Evolutionary conservation across 92 coral and sea anemone species (phyloP).

Genomic region (Zoanthus gigantus): DNA sequence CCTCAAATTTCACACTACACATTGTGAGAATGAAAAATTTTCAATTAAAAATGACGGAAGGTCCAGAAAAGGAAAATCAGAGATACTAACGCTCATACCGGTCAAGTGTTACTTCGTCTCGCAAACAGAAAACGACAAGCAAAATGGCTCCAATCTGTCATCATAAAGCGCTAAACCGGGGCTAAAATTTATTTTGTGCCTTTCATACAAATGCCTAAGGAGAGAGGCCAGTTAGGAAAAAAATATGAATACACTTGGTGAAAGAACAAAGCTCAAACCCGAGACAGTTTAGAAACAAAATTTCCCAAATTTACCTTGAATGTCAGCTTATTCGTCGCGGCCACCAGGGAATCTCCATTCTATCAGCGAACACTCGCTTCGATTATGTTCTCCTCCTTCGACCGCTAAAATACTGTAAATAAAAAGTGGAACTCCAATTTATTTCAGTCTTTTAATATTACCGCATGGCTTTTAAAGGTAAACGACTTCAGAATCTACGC

Average conservation of each 20-base stretch:
- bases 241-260: not conserved
- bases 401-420: not conserved
- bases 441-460: not conserved
- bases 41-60: no score
- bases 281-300: not conserved
- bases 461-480: not conserved
- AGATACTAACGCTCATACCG: not conserved
- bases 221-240: not conserved
- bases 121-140: not conserved
- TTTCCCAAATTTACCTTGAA: not conserved
- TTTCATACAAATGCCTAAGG: not conserved
- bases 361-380: not conserved
- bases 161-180: slow-evolving; percentile 9
- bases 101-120: not conserved
- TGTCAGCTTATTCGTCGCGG: not conserved
- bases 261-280: not conserved
- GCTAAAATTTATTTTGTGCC: not conserved
- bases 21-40: no score
- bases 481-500: not conserved
- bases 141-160: slow-evolving; percentile 15
- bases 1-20: no score
- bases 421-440: not conserved
- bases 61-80: not conserved
- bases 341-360: slow-evolving; percentile 51
- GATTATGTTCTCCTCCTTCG: not conserved